These are phyloP conservation scores for Castor canadensis DNA, from an alignment of 2,113 vertebrate species.

Conservation along the genomic window DNA sequence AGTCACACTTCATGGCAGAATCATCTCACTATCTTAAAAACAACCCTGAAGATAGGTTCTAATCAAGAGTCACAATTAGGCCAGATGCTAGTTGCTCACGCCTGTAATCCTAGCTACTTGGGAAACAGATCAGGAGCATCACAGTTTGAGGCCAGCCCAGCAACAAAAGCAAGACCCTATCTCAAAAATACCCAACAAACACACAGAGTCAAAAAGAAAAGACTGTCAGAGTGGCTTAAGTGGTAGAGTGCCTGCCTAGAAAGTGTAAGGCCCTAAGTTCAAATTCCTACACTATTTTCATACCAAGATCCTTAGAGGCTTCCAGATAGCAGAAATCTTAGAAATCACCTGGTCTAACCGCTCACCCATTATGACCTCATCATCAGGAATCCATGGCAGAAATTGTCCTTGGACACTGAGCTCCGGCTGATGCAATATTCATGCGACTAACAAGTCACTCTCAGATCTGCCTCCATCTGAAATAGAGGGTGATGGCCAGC, in stretches of 20 bases:
- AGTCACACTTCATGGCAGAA: not conserved
- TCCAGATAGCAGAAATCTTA: constrained; percentile 17
- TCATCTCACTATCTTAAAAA: not conserved
- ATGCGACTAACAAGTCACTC: not conserved
- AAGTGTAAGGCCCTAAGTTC: too few relatives aligned
- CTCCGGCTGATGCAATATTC: not conserved
- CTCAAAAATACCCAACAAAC: too few relatives aligned
- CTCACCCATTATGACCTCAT: not conserved
- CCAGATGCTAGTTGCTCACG: too few relatives aligned
- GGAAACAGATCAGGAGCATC: too few relatives aligned
- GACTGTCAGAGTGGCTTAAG: too few relatives aligned
- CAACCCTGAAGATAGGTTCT: not conserved
- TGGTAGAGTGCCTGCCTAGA: too few relatives aligned
- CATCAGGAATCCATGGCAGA: not conserved
- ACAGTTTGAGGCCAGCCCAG: too few relatives aligned
- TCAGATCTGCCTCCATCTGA: not conserved
- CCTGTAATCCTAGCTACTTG: too few relatives aligned
- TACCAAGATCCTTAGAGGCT: not conserved
- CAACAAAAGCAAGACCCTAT: too few relatives aligned
- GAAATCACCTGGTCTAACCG: not conserved
- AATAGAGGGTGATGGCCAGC: not conserved
- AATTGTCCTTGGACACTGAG: too few relatives aligned
- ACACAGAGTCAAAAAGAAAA: too few relatives aligned
- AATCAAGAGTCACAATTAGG: constrained; percentile 16
- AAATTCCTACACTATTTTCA: too few relatives aligned